Evolutionary conservation across 2,888 invertebrate genomes (phyloP), one percentile per base, ranked within the genome.

Genomic region (Polymixis flavicincta): DNA sequence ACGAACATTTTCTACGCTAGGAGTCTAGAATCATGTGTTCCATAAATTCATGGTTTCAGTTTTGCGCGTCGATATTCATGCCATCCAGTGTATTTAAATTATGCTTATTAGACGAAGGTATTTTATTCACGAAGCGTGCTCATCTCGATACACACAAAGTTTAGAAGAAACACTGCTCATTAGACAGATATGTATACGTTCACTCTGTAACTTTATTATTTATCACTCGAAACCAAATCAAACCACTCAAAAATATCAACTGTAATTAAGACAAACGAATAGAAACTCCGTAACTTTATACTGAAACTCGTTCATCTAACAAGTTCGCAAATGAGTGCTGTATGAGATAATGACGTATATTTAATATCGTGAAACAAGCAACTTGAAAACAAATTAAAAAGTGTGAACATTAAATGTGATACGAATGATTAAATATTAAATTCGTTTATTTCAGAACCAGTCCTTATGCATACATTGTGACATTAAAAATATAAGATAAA

Each of bases 251-350:
- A 80, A 76, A 67, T 50, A 68, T 64, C 32, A 63, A 73, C 59
- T 45, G 28, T 85, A 87, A 86, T 79, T 67, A 71, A 71, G 70
- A 87, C 75, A 83, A 86, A 85, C 64, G 86, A 78, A 74, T 59
- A 77, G 22, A 37, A 68, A 76, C 57, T 52, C 42, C 19, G 48
- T 7, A 74, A 87, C 74, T 77, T 75, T 64, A 60, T 17, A 68
- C 17, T 11, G 42, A 80, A 77, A 71, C 77, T 85, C 71, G 37
- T 84, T 87, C 71, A 73, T 55, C 28, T 82, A 87, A 83, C 75
- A 70, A 83, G 77, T 66, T 78, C 11, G 45, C 66, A 77, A 88
- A 76, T 71, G 71, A 74, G 68, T 68, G 69, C n/a, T 28, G 67
- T 71, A 37, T 68, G 59, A 59, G 67, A 80, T 71, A 76, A 76